Percentiles rank a stretch among this genome's conserved stretches.
These are phyloP conservation scores for Solen grandis DNA, from an alignment of 1,140 invertebrate genomes.

Conservation along the genomic window DNA sequence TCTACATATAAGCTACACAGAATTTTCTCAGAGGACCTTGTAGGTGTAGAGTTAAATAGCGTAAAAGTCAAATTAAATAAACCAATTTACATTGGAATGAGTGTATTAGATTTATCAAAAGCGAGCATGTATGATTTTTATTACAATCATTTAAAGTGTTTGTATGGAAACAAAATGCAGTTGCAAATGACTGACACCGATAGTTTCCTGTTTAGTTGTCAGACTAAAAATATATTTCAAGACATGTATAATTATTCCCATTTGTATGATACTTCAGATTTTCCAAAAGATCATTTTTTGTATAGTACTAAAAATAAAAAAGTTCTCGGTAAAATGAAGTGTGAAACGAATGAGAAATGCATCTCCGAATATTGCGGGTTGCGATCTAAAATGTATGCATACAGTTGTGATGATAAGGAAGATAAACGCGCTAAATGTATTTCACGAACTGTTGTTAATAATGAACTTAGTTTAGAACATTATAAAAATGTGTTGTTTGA, in stretches of 20 bases:
- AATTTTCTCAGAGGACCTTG: too few species aligned
- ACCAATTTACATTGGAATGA: slow-evolving; percentile 33
- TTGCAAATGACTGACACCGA: too few species aligned
- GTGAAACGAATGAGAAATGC: slow-evolving; percentile 77
- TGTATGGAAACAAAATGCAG: too few species aligned
- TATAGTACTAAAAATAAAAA: slow-evolving; percentile 79
- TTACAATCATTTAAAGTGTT: too few species aligned
- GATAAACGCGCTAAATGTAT: slow-evolving; percentile 41
- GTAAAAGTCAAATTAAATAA: slow-evolving; percentile 39
- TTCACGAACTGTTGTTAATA: slow-evolving; percentile 23
- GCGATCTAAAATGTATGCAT: too few species aligned
- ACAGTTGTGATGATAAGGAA: slow-evolving; percentile 21
- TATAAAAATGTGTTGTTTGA: too few species aligned
- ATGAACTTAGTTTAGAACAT: too few species aligned
- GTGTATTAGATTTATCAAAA: slow-evolving; percentile 34
- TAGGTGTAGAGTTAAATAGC: slow-evolving; percentile 33
- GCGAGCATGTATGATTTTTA: too few species aligned
- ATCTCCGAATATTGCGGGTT: too few species aligned
- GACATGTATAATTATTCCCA: slow-evolving; percentile 70
- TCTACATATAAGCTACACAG: slow-evolving; percentile 20
- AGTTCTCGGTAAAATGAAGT: slow-evolving; percentile 82
- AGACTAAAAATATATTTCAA: slow-evolving; percentile 78
- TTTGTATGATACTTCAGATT: slow-evolving; percentile 64
- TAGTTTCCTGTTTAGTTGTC: slow-evolving; percentile 77
- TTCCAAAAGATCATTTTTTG: slow-evolving; percentile 58